Evolutionary conservation across 1,140 invertebrate species (phyloP).

Genomic region (Platorchestia sp.): DNA sequence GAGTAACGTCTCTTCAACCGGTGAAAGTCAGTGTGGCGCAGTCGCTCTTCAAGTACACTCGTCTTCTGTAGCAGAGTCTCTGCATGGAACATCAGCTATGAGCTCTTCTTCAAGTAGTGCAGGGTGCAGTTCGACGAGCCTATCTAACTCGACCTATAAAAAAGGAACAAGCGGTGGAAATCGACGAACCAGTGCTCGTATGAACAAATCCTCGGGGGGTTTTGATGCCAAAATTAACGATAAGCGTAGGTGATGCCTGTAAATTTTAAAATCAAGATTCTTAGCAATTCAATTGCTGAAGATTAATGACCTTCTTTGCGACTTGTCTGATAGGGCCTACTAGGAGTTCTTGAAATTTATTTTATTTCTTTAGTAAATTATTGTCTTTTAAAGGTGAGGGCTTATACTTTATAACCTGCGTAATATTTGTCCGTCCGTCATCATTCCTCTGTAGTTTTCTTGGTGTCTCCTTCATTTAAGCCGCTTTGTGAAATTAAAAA

Average conservation of each 20-base stretch:
- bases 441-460: not conserved
- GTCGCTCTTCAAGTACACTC: constrained; percentile 31
- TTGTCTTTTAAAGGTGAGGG: not conserved
- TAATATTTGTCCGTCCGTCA: not conserved
- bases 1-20: constrained; percentile 55
- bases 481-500: not conserved
- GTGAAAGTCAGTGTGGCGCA: constrained; percentile 52
- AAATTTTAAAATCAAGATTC: not conserved
- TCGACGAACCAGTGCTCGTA: constrained; percentile 42
- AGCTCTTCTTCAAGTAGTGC: not conserved
- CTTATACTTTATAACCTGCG: not conserved
- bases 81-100: not conserved
- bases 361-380: not conserved
- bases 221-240: constrained; percentile 29
- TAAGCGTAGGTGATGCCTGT: constrained; percentile 43
- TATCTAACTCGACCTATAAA: not conserved
- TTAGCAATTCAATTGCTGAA: no score
- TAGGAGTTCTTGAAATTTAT: not conserved
- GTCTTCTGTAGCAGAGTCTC: not conserved
- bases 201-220: not conserved
- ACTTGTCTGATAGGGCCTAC: not conserved
- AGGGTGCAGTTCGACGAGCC: not conserved
- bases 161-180: not conserved
- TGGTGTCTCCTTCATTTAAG: not conserved
- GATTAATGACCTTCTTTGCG: not conserved